Base-by-base conservation (phyloP, 2,888 invertebrate genomes). In the Abscondita cerata region DNA sequence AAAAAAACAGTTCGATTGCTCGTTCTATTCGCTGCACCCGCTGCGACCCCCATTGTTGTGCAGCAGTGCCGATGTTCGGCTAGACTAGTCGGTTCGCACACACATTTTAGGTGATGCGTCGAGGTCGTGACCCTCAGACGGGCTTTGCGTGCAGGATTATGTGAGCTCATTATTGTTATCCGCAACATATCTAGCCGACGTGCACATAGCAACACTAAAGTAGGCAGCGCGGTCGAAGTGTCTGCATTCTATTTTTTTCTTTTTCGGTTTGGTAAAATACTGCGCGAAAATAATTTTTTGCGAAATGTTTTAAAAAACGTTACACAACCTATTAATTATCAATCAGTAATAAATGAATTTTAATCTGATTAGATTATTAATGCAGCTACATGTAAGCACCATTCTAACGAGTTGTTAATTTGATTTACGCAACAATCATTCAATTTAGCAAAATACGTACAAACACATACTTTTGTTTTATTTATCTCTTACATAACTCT, bases 11-110 rank as follows among this genome's bases (percentile, higher is more conserved):
- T 61, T 52, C 36, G 52, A 57, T 47, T 47, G 52, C 57, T 55
- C 57, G 64, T 65, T 66, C 62, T 61, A 58, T 58, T 54, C 60
- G 60, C 31, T 66, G 67, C 69, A 67, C 67, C 68, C 68, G 67
- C 55, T 52, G 65, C 53, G 61, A 63, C 67, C 62, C 68, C 63
- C 64, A 64, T 54, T 52, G 62, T 66, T 69, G 66, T 68, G 68
- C 70, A 68, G 63, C 66, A 54, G 53, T 67, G 41, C n/a, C 15
- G 41, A 13, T 41, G 13, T 68, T 65, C 69, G 66, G 68, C 69
- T 68, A 69, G 65, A 65, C 67, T 71, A 70, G 68, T 68, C 50
- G 46, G 52, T 59, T 58, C 50, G 51, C 62, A 58, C 54, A 65
- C 54, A 59, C 54, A 59, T 59, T 58, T 62, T 65, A 54, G 61